These are phyloP conservation scores for Clistopyga incitator DNA, from an alignment of 2,888 invertebrate genomes.

Conservation along the genomic window DNA sequence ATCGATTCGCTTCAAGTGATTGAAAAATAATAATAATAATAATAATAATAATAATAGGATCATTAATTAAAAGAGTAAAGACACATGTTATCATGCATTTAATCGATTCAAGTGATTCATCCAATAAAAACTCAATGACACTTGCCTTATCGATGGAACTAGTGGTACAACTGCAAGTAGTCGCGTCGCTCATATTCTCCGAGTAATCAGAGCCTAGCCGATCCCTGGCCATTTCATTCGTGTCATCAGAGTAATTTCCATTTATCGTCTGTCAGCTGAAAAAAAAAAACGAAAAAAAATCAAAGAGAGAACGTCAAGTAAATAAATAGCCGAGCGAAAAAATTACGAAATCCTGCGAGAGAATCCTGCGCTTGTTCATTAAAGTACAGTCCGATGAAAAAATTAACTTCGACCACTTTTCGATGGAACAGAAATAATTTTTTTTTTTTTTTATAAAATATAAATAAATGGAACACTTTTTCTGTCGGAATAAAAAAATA, in stretches of 20 bases:
- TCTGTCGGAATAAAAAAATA: too few species aligned
- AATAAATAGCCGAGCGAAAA: neutral
- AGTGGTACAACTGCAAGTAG: slow-evolving; percentile 80
- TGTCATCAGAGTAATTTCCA: slow-evolving; percentile 72
- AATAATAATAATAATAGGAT: neutral
- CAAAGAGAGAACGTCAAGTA: neutral
- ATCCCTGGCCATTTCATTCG: slow-evolving; percentile 79
- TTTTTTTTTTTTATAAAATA: too few species aligned
- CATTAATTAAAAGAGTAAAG: neutral
- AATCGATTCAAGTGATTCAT: neutral
- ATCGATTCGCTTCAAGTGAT: too few species aligned
- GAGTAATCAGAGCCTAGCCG: slow-evolving; percentile 80
- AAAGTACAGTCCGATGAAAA: too few species aligned
- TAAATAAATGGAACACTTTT: too few species aligned
- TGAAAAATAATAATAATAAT: slow-evolving; percentile 9
- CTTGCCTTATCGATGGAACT: slow-evolving; percentile 80
- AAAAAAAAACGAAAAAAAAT: too few species aligned
- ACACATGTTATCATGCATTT: neutral
- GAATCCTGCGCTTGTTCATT: slow-evolving; percentile 20
- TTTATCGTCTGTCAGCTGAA: slow-evolving; percentile 36
- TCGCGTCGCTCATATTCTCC: slow-evolving; percentile 81
- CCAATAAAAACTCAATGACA: slow-evolving; percentile 7
- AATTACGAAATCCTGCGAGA: slow-evolving; percentile 12
- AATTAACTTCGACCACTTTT: too few species aligned
- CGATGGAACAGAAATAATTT: too few species aligned